phyloP scores from a whole-genome alignment of 2,113 vertebrate species.

The Tretioscincus oriximinensis region DNA sequence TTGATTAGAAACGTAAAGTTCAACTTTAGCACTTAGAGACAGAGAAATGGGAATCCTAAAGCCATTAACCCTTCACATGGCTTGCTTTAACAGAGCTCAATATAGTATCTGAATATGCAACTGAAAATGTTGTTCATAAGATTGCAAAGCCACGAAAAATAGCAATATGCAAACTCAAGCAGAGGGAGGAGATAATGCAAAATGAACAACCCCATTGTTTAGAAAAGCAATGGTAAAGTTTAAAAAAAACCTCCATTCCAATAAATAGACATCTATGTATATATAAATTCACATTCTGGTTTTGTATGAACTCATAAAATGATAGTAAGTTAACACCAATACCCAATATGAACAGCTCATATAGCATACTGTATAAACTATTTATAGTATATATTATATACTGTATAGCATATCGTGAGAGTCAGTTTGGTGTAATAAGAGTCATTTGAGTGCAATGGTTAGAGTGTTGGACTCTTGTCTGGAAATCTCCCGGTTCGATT shows the following conservation, averaged over 20 bases:
- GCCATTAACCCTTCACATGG: conserved; percentile 33
- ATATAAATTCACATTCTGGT: too few species aligned
- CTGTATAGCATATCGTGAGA: too few species aligned
- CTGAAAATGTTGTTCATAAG: neutral
- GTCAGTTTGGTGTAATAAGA: too few species aligned
- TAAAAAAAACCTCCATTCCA: neutral
- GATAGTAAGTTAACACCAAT: too few species aligned
- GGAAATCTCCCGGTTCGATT: too few species aligned
- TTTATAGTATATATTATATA: too few species aligned
- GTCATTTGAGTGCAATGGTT: too few species aligned
- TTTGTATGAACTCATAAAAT: too few species aligned
- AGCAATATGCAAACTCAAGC: neutral
- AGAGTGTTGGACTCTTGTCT: too few species aligned
- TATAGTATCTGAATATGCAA: neutral
- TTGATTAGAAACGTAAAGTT: conserved; percentile 68
- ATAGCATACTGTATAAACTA: too few species aligned
- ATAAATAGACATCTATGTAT: too few species aligned
- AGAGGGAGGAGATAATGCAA: neutral
- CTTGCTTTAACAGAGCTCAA: conserved; percentile 15
- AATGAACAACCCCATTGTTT: neutral
- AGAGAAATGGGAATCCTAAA: conserved; percentile 50
- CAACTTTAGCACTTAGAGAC: conserved; percentile 47
- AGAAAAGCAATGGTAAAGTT: conserved; percentile 3
- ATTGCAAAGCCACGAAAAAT: neutral
- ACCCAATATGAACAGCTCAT: too few species aligned